Evolutionary conservation across 2,888 invertebrate species (phyloP), one percentile per base, ranked within the genome.

Genomic region (Sceliomorpha sp.): DNA sequence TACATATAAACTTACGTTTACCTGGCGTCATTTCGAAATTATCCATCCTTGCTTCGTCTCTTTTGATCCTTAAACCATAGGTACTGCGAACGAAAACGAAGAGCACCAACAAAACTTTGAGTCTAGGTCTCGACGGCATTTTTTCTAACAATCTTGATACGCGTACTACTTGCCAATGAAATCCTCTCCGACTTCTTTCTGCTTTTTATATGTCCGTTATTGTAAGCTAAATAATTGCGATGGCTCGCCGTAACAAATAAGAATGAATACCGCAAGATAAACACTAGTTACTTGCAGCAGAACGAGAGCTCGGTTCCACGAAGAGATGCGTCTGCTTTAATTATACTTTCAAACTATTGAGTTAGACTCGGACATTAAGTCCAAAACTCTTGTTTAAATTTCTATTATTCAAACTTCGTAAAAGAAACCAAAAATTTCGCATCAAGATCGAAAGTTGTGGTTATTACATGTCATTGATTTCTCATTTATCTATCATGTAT

Each of bases 211-310:
- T 37, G 29, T 26, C 68, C 56, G 70, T 70, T 70, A 70, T 53
- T 67, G 60, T 29, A 51, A 60, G 44, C 50, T 45, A 68, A 68
- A 55, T 72, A 76, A 75, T 75, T 73, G 48, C 63, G 51, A 34
- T 66, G 60, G 31, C 51, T 39, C 53, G 67, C 72, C 78, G 78
- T 80, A 72, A 77, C 78, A 76, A 79, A 77, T 74, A 68, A n/a
- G n/a, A n/a, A n/a, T 20, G 5, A 20, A 20, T 20, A 20, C 20
- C 20, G 20, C 20, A 62, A 70, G 59, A 72, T 78, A 79, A 80
- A 71, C 50, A 66, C 68, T 58, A 66, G 62, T 62, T 72, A 60
- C 45, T 44, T 44, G 71, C 44, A 58, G 70, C 62, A 47, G 42
- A 67, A 59, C 56, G 34, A 27, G 32, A 29, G 17, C 29, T 15